Evolutionary conservation across 2,797 vertebrate species (phyloP).

Genomic region (Merluccius polli): DNA sequence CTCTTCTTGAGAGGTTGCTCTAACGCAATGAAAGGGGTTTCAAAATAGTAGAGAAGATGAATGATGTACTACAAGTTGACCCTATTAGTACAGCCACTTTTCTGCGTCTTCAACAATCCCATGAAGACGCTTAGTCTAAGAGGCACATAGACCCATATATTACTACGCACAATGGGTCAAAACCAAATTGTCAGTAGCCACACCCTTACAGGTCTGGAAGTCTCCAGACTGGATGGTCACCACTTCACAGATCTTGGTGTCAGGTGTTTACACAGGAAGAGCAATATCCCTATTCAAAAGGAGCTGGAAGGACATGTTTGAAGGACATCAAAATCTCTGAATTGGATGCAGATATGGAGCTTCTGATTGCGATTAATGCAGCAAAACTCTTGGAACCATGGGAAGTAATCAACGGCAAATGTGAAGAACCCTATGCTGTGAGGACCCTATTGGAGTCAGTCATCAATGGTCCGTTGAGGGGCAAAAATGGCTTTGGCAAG

Average conservation of each 20-base stretch:
- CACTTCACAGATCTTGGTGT: neutral
- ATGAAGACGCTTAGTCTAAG: too few species aligned
- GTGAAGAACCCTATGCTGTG: slow-evolving; percentile 1
- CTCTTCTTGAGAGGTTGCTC: slow-evolving; percentile 8
- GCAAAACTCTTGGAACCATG: slow-evolving; percentile 1
- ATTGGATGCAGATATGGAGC: neutral
- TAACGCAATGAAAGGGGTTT: slow-evolving; percentile 8
- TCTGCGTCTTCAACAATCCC: too few species aligned
- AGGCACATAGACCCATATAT: too few species aligned
- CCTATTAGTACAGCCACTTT: too few species aligned
- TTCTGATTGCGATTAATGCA: slow-evolving; percentile 7
- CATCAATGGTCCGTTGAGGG: slow-evolving; percentile 17
- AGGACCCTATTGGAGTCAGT: slow-evolving; percentile 14
- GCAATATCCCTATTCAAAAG: neutral
- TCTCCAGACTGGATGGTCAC: neutral
- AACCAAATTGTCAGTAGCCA: neutral
- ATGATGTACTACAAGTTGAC: slow-evolving; percentile 19
- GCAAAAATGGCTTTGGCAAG: slow-evolving; percentile 21
- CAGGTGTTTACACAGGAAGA: neutral
- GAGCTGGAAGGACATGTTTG: neutral
- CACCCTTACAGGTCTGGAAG: slow-evolving; percentile 7
- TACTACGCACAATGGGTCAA: slow-evolving; percentile 7
- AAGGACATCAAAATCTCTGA: slow-evolving; percentile 1
- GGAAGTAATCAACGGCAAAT: slow-evolving; percentile 8
- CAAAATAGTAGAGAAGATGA: slow-evolving; percentile 15